A percentile compares a stretch with the other conserved stretches of the same genome.
Evolutionary conservation across 2,888 invertebrate species (phyloP).

Genomic region (Harmothoe impar): DNA sequence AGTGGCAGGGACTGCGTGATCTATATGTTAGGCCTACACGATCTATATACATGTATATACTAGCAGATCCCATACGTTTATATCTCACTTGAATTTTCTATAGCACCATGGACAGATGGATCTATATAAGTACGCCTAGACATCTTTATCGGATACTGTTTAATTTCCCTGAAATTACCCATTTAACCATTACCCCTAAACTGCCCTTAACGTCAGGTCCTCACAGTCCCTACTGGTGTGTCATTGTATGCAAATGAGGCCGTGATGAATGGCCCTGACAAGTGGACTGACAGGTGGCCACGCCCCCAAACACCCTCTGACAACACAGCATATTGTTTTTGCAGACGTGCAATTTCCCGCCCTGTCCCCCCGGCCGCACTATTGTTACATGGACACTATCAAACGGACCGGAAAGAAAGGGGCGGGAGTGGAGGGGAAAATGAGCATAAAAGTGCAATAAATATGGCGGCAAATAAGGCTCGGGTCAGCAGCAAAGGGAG

Average conservation of each 20-base stretch:
- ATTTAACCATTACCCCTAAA: too few relatives aligned
- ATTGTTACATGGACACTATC: conserved; percentile 4
- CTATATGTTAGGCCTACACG: too few relatives aligned
- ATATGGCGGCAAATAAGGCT: neutral
- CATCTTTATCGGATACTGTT: too few relatives aligned
- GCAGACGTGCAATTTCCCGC: conserved; percentile 49
- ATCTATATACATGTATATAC: too few relatives aligned
- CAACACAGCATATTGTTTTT: conserved; percentile 48
- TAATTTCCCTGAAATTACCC: too few relatives aligned
- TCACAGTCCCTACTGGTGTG: neutral
- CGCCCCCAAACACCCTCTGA: conserved; percentile 18
- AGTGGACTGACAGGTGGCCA: conserved; percentile 39
- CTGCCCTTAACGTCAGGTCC: too few relatives aligned
- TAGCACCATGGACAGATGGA: too few relatives aligned
- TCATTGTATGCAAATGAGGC: conserved; percentile 51
- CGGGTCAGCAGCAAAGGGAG: neutral
- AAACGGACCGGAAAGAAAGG: conserved; percentile 21
- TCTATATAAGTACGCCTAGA: too few relatives aligned
- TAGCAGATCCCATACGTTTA: too few relatives aligned
- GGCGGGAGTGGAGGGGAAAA: neutral
- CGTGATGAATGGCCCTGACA: conserved; percentile 20
- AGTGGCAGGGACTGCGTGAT: too few relatives aligned
- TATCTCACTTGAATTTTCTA: too few relatives aligned
- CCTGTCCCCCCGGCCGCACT: neutral
- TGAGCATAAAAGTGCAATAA: neutral